A percentile compares a stretch with the other conserved stretches of the same genome.
These are phyloP conservation scores for Stigmatopora nigra DNA, from an alignment of 2,113 vertebrate species.

Conservation along the genomic window DNA sequence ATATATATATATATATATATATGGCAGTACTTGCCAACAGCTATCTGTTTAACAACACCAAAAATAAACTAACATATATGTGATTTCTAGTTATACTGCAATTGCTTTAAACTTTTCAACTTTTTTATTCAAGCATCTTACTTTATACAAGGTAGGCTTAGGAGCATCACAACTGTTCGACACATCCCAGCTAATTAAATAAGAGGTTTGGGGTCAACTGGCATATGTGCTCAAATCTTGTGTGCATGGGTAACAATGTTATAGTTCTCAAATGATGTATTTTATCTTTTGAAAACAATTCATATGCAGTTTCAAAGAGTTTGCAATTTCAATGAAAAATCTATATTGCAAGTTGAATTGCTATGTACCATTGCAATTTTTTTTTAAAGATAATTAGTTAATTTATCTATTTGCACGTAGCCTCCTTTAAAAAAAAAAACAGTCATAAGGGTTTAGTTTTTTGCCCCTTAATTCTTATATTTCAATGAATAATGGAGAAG, in stretches of 20 bases:
- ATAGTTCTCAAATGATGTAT: neutral
- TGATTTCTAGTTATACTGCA: too few relatives aligned
- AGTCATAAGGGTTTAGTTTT: conserved; percentile 50
- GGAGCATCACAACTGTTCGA: neutral
- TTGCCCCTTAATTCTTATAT: conserved; percentile 61
- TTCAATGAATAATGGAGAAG: conserved; percentile 71
- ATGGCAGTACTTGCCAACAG: too few relatives aligned
- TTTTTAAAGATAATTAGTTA: conserved; percentile 47
- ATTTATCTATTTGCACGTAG: conserved; percentile 40
- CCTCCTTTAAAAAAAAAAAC: conserved; percentile 38
- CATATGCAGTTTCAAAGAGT: neutral
- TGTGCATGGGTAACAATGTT: neutral
- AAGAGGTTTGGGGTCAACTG: neutral
- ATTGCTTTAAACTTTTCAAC: too few relatives aligned
- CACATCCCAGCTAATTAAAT: neutral
- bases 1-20: too few relatives aligned
- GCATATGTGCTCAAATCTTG: neutral
- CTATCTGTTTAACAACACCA: too few relatives aligned
- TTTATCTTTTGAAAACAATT: neutral
- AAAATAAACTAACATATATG: too few relatives aligned
- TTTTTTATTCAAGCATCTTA: too few relatives aligned
- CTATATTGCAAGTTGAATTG: neutral
- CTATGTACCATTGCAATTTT: conserved; percentile 1
- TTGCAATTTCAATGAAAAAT: neutral
- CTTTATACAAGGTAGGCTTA: too few relatives aligned